These are phyloP conservation scores for Limnodromus scolopaceus DNA, from an alignment of 2,797 vertebrate species.

Conservation along the genomic window DNA sequence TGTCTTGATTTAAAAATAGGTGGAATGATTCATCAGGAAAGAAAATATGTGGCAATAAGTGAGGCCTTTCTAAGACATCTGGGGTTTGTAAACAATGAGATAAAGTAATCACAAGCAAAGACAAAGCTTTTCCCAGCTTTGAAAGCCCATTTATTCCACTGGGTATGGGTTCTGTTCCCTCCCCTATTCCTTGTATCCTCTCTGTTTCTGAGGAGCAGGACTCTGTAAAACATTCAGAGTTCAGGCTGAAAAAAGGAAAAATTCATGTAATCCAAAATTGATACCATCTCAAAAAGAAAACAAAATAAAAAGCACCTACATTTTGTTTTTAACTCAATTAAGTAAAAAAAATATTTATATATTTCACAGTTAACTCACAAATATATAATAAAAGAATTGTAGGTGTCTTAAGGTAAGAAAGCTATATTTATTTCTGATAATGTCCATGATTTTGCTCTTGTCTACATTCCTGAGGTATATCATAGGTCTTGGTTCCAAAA, in stretches of 20 bases:
- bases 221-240: not conserved
- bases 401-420: not conserved
- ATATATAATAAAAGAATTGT: not conserved
- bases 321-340: not conserved
- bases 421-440: not conserved
- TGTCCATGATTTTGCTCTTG: not conserved
- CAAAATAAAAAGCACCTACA: rapidly evolving
- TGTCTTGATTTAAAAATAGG: not conserved
- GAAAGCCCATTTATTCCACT: not conserved
- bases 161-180: not conserved
- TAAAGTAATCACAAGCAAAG: not conserved
- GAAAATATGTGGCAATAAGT: not conserved
- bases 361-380: not conserved
- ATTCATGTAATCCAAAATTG: not conserved
- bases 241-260: not conserved
- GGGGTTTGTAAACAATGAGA: constrained; percentile 11
- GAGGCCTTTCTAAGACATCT: constrained; percentile 3
- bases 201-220: not conserved
- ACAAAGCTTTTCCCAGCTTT: not conserved
- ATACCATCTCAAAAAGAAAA: not conserved
- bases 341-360: not conserved
- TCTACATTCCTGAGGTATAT: not conserved
- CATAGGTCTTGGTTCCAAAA: not conserved
- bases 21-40: not conserved
- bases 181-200: not conserved